These are phyloP conservation scores for Heliconius himera DNA, from an alignment of 1,140 invertebrate species.

Conservation along the genomic window DNA sequence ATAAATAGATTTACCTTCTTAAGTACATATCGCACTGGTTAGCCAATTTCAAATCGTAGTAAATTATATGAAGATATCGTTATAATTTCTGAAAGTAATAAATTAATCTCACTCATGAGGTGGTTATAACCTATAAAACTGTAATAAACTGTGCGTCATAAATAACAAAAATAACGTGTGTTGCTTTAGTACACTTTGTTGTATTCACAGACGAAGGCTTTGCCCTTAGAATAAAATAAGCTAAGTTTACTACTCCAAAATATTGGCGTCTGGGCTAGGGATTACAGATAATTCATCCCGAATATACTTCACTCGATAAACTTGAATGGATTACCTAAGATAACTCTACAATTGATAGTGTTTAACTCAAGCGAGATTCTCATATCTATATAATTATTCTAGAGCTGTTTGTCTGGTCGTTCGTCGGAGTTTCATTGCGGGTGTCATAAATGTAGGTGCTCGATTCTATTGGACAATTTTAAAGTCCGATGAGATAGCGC, in stretches of 20 bases:
- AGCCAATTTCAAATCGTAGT: neutral
- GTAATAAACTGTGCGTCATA: neutral
- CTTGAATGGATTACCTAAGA: conserved; percentile 22
- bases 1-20: neutral
- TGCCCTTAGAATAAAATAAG: conserved; percentile 18
- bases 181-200: conserved; percentile 2
- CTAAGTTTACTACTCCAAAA: conserved; percentile 25
- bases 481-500: conserved; percentile 40
- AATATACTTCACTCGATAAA: conserved; percentile 30
- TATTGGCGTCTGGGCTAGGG: conserved; percentile 25
- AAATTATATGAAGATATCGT: neutral
- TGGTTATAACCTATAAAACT: neutral
- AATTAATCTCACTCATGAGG: neutral
- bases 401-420: neutral
- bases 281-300: conserved; percentile 17
- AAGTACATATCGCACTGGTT: neutral
- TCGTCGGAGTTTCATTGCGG: conserved; percentile 37
- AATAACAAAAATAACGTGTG: neutral
- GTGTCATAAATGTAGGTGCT: conserved; percentile 40
- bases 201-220: conserved; percentile 8
- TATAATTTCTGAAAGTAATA: neutral
- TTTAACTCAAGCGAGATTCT: conserved; percentile 21
- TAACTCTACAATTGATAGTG: conserved; percentile 27
- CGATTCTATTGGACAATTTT: conserved; percentile 46
- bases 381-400: conserved; percentile 10